Conservation (phyloP, 2,797 vertebrate genomes). For the Ciconia nigra region DNA sequence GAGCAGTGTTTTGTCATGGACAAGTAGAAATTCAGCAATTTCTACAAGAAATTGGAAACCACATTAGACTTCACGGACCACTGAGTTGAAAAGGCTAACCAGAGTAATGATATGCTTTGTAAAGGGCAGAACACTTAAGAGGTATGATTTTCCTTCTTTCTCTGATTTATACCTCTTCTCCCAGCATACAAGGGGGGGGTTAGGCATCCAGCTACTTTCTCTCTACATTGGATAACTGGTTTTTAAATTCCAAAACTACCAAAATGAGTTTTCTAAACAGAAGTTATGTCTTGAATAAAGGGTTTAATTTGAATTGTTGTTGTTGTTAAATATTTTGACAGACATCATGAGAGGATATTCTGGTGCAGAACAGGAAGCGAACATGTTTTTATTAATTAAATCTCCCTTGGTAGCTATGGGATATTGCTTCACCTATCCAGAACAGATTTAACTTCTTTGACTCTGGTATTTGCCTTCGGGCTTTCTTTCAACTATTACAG, state of each 20-base stretch:
- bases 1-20: not conserved
- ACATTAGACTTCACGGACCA: not conserved
- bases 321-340: not conserved
- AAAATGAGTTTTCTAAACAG: not conserved
- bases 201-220: not conserved
- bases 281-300: not conserved
- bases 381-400: not conserved
- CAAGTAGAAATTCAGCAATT: constrained; percentile 11
- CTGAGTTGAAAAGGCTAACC: not conserved
- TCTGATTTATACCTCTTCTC: not conserved
- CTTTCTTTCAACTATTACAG: not conserved
- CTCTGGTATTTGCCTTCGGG: not conserved
- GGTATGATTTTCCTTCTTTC: not conserved
- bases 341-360: not conserved
- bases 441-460: not conserved
- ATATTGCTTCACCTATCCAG: not conserved
- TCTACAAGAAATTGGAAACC: not conserved
- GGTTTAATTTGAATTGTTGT: not conserved
- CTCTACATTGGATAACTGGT: not conserved
- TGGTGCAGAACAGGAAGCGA: not conserved
- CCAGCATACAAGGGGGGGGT: not conserved
- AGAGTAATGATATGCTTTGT: not conserved
- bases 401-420: not conserved
- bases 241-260: not conserved
- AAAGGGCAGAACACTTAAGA: not conserved